A percentile compares a stretch with the other conserved stretches of the same genome.
These are phyloP conservation scores for Trichonephila inaurata DNA, from an alignment of 1,140 invertebrate genomes.

Conservation along the genomic window DNA sequence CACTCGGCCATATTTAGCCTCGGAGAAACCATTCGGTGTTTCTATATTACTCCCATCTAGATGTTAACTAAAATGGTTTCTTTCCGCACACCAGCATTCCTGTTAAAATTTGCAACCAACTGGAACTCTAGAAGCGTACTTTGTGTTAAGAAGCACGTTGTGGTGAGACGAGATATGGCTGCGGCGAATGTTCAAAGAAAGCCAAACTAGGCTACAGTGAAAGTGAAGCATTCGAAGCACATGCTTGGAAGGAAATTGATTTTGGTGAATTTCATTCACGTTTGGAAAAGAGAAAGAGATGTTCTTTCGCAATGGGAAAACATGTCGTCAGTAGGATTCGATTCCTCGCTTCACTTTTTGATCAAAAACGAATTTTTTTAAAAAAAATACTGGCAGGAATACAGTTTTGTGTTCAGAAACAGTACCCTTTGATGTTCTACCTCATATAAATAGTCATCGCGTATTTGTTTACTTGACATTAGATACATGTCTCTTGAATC, in stretches of 20 bases:
- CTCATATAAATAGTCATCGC: conserved; percentile 9
- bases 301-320: conserved; percentile 33
- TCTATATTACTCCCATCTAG: background rate
- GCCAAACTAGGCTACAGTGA: background rate
- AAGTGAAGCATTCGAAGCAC: conserved; percentile 49
- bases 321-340: conserved; percentile 26
- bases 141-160: conserved; percentile 10
- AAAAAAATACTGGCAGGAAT: background rate
- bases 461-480: conserved; percentile 24
- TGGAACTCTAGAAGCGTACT: background rate
- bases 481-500: background rate
- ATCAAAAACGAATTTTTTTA: background rate
- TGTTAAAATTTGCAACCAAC: background rate
- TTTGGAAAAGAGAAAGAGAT: conserved; percentile 31
- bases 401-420: background rate
- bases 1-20: too few species aligned
- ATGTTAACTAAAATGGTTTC: background rate
- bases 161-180: conserved; percentile 1
- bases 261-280: conserved; percentile 56
- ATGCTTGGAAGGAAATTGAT: conserved; percentile 33
- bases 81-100: background rate
- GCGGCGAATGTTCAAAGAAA: conserved; percentile 28
- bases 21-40: too few species aligned
- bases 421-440: background rate
- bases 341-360: background rate